phyloP scores from a whole-genome alignment of 2,888 invertebrate species.

The Drosophila buzzatii region DNA sequence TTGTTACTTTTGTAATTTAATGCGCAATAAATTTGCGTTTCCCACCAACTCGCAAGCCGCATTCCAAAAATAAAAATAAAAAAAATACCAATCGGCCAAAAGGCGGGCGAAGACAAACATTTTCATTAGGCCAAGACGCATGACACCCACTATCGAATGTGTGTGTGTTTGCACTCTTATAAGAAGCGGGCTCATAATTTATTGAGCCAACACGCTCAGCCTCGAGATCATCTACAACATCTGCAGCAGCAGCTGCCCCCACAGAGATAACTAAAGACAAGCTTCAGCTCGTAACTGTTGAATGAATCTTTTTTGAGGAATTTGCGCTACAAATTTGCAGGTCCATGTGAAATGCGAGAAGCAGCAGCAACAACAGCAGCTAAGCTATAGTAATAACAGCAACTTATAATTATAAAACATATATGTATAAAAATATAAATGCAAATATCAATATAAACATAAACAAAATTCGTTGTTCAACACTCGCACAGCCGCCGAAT shows the following conservation, averaged over 20 bases:
- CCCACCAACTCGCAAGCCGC: conserved; percentile 53
- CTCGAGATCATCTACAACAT: conserved; percentile 45
- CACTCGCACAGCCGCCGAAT: conserved; percentile 45
- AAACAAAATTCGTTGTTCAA: conserved; percentile 41
- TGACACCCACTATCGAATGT: conserved; percentile 66
- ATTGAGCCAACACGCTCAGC: conserved; percentile 67
- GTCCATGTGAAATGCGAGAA: conserved; percentile 64
- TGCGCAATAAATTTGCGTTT: conserved; percentile 76
- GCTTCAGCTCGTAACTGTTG: conserved; percentile 48
- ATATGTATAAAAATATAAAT: conserved; percentile 37
- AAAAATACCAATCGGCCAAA: conserved; percentile 21
- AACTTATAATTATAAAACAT: conserved; percentile 69
- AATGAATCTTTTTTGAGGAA: conserved; percentile 64
- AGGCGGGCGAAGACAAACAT: conserved; percentile 56
- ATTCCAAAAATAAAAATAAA: conserved; percentile 36
- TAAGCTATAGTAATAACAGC: conserved; percentile 35
- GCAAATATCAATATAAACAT: conserved; percentile 34
- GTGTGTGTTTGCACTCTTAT: conserved; percentile 64
- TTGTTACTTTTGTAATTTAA: conserved; percentile 64
- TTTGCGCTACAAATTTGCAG: conserved; percentile 72
- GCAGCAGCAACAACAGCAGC: conserved; percentile 22
- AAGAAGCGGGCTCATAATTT: conserved; percentile 78
- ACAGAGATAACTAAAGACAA: conserved; percentile 22
- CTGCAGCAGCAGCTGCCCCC: conserved; percentile 32
- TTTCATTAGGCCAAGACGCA: conserved; percentile 73